Base-by-base conservation (phyloP, 2,113 vertebrate species). In the Syrmaticus mikado region DNA sequence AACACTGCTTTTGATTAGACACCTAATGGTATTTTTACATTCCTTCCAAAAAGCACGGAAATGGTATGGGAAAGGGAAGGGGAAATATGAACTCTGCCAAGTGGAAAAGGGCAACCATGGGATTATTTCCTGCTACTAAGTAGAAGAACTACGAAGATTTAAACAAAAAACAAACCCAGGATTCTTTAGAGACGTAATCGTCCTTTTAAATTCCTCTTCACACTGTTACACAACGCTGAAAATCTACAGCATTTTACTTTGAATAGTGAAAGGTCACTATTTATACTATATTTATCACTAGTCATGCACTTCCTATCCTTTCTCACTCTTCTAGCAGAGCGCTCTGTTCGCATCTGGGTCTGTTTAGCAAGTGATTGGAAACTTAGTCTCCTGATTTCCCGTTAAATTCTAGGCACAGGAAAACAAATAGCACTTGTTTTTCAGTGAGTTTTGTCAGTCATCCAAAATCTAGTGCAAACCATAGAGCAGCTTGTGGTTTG, bases 351-450 rank as follows among this genome's bases (percentile, higher is more conserved):
- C 98, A 98, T 98, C 98, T 98, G 98, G 97, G 97, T 94, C 96
- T 97, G 93, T 95, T 98, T 98, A 98, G 98, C 97, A 97, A 97
- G 94, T 95, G 97, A 98, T 98, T 98, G 97, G 97, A 98, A 98
- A 98, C 94, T 96, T 97, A 92, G 97, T 95, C 97, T 98, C 96
- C 97, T 98, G 98, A 98, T 98, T 98, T 98, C 97, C 97, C 97
- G 97, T 98, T 98, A 98, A 98, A 98, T 97, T 97, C 95, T 93
- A 97, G 94, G 97, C 96, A 97, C 98, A 97, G 97, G 97, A 98
- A 98, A 98, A 98, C 97, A 98, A 98, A 98, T 95, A 98, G 96
- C 97, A 98, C 98, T 98, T 98, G 98, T 98, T 98, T 98, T 98
- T 98, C 97, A 97, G 96, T 82, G 92, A 97, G 91, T 94, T 97